Base-by-base conservation (phyloP, 2,888 invertebrate genomes). In the Serrognathus titanus region DNA sequence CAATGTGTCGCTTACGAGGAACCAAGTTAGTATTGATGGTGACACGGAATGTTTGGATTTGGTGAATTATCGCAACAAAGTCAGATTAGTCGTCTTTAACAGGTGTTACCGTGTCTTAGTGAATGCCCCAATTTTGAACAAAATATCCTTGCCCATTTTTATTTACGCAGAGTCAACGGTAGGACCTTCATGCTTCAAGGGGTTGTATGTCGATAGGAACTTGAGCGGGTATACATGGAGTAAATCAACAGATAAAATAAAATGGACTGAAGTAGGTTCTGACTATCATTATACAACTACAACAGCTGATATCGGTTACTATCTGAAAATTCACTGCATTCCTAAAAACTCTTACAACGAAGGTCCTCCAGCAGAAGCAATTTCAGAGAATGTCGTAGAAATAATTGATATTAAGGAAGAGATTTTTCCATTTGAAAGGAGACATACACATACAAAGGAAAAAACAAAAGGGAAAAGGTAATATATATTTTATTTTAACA, bases 341-440 rank as follows among this genome's bases (percentile, higher is more conserved):
- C 84, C 83, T 61, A 79, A 75, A 24, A 84, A 84, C 73, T 73
- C 72, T 5, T 61, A 58, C 0, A 74, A 70, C 38, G 91, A 92
- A 1, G 85, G 86, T 11, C 58, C 61, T 10, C 39, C 39, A 8
- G 57, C 53, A 60, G 66, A 68, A 61, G 58, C 61, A 11, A 51
- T 63, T 37, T 63, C 66, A 10, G 55, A 62, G 36, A 53, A 55
- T 36, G 69, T 78, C 11, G 78, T 82, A 20, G 16, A 16, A 16
- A 85, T 85, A 71, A 74, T 78, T n/a, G 71, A 85, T 53, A 83
- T 88, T 0, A 81, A 81, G 59, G 77, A 71, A 63, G 66, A 74
- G 13, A 81, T 64, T 1, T 92, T 90, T 72, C 91, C 90, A 2
- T 93, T 90, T 80, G 88, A 92, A 74, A 80, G 73, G 0, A 82